Base-by-base conservation (phyloP, 2,113 vertebrate genomes). In the Sturnus vulgaris region DNA sequence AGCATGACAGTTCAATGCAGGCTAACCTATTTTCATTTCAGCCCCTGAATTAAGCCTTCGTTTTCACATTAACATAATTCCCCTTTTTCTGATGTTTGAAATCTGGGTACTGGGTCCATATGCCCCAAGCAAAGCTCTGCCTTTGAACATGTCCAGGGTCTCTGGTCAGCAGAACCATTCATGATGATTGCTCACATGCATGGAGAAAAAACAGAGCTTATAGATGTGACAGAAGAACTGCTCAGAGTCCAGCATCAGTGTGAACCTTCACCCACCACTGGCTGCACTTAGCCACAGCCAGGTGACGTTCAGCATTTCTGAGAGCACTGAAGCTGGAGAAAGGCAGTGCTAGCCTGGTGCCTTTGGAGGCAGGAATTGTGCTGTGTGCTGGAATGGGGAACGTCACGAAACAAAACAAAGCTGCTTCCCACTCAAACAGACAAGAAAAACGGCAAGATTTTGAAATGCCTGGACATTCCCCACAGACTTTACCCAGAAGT, bases 391-490 rank as follows among this genome's bases (percentile, higher is more conserved):
- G 50, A 88, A 80, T 2, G 5, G 40, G 8, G 19, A 87, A 86
- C 0, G 0, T 71, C 83, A 84, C 0, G 1, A 86, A 96, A 79
- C 20, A 87, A 88, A 92, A 69, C 52, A 77, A 78, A 92, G 79
- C 70, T 46, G 20, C 81, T 93, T 95, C 55, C 63, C 47, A 60
- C 42, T 82, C 61, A 86, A 68, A 91, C 47, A 83, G 83, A 55
- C 37, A 86, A 88, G 87, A 94, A 93, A 92, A 94, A 55, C 1
- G 0, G 28, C 57, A 82, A 71, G 24, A 56, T 82, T 86, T 96
- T 68, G 59, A 96, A 91, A 86, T 66, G 59, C 42, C 64, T 91
- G 24, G 71, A 69, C 57, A 42, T 73, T 95, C 85, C 90, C 87
- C 49, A 37, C 15, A 83, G 85, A 83, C 42, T 86, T 77, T 70